Conservation (phyloP, 2,113 vertebrate genomes). For the Gavia stellata region DNA sequence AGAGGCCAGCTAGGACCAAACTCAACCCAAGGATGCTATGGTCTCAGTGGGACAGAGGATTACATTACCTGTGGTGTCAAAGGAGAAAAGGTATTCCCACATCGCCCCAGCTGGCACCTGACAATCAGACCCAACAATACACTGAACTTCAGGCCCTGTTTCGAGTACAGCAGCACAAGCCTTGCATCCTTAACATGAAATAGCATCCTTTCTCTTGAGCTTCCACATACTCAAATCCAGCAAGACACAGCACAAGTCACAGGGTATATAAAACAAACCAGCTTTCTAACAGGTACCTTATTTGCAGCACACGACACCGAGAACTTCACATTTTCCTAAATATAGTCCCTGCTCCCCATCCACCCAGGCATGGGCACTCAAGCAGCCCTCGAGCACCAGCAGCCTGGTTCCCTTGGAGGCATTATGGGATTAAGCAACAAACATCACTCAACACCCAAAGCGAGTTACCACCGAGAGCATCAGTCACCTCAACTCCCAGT, state of each 20-base stretch:
- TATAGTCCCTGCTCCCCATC: background rate
- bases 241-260: background rate
- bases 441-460: background rate
- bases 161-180: fast-evolving
- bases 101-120: background rate
- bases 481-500: background rate
- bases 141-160: background rate
- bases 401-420: background rate
- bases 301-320: background rate
- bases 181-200: too few relatives aligned
- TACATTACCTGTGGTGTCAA: background rate
- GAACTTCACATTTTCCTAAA: background rate
- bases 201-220: background rate
- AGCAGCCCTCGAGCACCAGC: background rate
- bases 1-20: background rate
- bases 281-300: background rate
- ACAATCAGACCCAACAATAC: background rate
- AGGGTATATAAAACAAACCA: background rate
- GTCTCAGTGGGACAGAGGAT: background rate
- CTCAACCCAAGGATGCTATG: background rate
- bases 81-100: background rate
- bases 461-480: background rate
- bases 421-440: background rate
- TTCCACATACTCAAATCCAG: background rate
- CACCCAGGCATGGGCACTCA: background rate